Conservation (phyloP, 2,888 invertebrate species). For the Stictocephala bisonia region DNA sequence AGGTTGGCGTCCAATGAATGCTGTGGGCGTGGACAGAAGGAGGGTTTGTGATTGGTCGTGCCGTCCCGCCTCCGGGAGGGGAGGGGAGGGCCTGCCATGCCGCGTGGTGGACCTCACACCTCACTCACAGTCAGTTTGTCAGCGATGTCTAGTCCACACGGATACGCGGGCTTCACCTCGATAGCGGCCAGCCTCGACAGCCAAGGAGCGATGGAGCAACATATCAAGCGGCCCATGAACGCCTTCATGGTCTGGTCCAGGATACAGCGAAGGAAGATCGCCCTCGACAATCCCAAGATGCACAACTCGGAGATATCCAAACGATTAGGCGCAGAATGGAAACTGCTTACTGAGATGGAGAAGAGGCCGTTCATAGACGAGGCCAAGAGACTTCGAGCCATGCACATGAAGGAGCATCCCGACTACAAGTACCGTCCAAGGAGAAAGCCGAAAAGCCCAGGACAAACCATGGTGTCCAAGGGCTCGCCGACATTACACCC, state of each 20-base stretch:
- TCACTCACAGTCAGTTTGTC: conserved; percentile 23
- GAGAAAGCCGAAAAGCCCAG: conserved; percentile 83
- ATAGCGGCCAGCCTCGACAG: conserved; percentile 53
- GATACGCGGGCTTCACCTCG: conserved; percentile 52
- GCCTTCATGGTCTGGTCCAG: conserved; percentile 98
- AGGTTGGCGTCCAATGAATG: conserved; percentile 43
- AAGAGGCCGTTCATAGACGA: conserved; percentile 96
- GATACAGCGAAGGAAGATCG: conserved; percentile 90
- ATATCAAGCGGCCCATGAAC: conserved; percentile 98
- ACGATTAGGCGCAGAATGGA: conserved; percentile 94
- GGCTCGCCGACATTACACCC: conserved; percentile 57
- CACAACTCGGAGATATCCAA: conserved; percentile 93
- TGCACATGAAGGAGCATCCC: conserved; percentile 93
- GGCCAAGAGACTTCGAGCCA: conserved; percentile 86
- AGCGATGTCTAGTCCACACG: conserved; percentile 47
- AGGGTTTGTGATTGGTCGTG: conserved; percentile 45
- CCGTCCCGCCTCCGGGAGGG: conserved; percentile 49
- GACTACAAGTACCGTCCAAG: conserved; percentile 91
- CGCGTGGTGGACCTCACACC: conserved; percentile 1
- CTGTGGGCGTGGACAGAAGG: conserved; percentile 48
- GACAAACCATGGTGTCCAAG: conserved; percentile 68
- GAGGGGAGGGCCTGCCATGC: conserved; percentile 29
- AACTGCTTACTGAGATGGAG: conserved; percentile 84
- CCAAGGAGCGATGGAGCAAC: conserved; percentile 69
- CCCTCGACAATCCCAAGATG: conserved; percentile 94